phyloP scores from a whole-genome alignment of 1,140 invertebrate genomes.

The Micrasema minimum region DNA sequence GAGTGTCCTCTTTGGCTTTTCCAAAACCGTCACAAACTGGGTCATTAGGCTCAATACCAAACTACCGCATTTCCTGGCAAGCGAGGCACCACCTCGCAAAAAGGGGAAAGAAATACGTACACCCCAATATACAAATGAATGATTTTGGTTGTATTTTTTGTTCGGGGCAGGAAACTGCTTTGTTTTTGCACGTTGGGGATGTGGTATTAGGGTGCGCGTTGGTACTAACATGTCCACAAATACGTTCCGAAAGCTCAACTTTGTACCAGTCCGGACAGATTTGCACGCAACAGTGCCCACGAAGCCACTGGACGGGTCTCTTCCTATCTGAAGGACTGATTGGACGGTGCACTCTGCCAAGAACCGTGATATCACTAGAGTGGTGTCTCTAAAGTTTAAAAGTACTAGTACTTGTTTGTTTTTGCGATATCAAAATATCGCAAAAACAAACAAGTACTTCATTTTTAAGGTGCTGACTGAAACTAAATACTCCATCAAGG shows the following conservation, averaged over 20 bases:
- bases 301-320: constrained; percentile 34
- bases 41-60: constrained; percentile 26
- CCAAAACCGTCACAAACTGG: constrained; percentile 6
- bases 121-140: too few species aligned
- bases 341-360: constrained; percentile 12
- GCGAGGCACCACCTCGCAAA: not conserved
- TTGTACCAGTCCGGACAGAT: constrained; percentile 52
- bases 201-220: constrained; percentile 25
- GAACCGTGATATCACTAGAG: not conserved
- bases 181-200: not conserved
- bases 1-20: constrained; percentile 19
- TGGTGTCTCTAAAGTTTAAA: too few species aligned
- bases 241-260: constrained; percentile 53
- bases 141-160: too few species aligned
- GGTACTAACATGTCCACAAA: constrained; percentile 48
- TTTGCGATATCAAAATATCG: too few species aligned
- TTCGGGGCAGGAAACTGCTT: not conserved
- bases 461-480: too few species aligned
- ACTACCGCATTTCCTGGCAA: not conserved
- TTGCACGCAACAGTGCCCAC: constrained; percentile 47
- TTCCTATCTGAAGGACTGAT: constrained; percentile 13
- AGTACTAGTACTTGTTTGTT: too few species aligned
- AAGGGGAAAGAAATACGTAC: too few species aligned
- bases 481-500: too few species aligned
- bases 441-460: too few species aligned